A percentile compares a stretch with the other conserved stretches of the same genome.
These are phyloP conservation scores for Drosophila ohnishii DNA, from an alignment of 1,140 invertebrate species.

Conservation along the genomic window DNA sequence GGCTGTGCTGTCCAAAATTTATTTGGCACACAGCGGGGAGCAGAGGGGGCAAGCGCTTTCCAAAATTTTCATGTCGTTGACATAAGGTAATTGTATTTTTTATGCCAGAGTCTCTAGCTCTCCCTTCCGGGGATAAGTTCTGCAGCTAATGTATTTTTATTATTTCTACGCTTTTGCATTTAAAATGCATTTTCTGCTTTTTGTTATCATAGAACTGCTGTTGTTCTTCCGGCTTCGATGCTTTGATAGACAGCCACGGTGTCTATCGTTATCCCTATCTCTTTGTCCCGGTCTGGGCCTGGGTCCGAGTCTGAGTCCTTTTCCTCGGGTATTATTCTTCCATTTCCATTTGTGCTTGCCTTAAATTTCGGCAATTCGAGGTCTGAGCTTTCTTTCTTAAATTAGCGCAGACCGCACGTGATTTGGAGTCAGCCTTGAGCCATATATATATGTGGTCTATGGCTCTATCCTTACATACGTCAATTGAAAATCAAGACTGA, in stretches of 20 bases:
- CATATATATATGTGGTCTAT: not conserved
- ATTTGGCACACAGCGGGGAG: slow-evolving; percentile 4
- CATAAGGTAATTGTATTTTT: slow-evolving; percentile 76
- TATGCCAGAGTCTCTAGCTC: slow-evolving; percentile 9
- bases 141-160: slow-evolving; percentile 80
- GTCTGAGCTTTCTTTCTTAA: slow-evolving; percentile 23
- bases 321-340: slow-evolving; percentile 62
- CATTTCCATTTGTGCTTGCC: slow-evolving; percentile 44
- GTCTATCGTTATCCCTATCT: slow-evolving; percentile 15
- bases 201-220: slow-evolving; percentile 69
- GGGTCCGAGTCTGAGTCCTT: slow-evolving; percentile 8
- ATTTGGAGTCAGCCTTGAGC: slow-evolving; percentile 32
- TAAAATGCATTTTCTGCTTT: slow-evolving; percentile 68
- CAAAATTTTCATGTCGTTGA: slow-evolving; percentile 65
- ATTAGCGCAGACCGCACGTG: slow-evolving; percentile 57
- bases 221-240: slow-evolving; percentile 50
- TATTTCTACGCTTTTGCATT: slow-evolving; percentile 78
- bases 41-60: slow-evolving; percentile 17
- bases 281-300: slow-evolving; percentile 8
- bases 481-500: slow-evolving; percentile 79
- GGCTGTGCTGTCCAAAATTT: slow-evolving; percentile 8
- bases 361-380: slow-evolving; percentile 23
- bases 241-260: slow-evolving; percentile 40
- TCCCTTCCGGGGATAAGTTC: slow-evolving; percentile 41
- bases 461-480: slow-evolving; percentile 20